These are phyloP conservation scores for Leptestheria dahalacensis DNA, from an alignment of 1,140 invertebrate genomes.

Conservation along the genomic window DNA sequence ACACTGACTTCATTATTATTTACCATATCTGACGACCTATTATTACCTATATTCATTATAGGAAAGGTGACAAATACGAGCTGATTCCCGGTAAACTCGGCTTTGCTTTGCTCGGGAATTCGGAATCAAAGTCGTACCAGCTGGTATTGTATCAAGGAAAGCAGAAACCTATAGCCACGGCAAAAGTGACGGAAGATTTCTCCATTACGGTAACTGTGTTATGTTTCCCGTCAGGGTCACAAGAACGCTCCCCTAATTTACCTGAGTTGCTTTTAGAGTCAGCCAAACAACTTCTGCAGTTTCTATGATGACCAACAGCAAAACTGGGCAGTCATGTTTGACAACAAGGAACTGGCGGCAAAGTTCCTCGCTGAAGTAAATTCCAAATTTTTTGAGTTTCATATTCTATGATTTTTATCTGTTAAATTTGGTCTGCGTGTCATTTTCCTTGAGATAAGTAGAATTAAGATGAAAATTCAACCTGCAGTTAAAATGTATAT, in stretches of 20 bases:
- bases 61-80: conserved; percentile 6
- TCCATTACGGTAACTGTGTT: neutral
- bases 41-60: neutral
- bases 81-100: neutral
- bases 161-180: conserved; percentile 2
- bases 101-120: neutral
- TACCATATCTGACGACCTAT: neutral
- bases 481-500: no score
- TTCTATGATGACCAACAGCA: conserved; percentile 2
- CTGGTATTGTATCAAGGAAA: conserved; percentile 3
- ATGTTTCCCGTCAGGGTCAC: no score
- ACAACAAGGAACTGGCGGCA: neutral
- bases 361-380: neutral
- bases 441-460: no score
- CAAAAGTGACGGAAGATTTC: neutral
- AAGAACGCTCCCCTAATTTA: neutral
- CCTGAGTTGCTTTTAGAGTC: neutral
- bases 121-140: neutral
- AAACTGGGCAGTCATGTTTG: conserved; percentile 6
- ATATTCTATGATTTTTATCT: neutral
- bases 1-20: neutral
- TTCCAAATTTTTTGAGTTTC: no score
- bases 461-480: no score
- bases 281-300: conserved; percentile 5
- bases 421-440: no score